Evolutionary conservation across 2,888 invertebrate genomes (phyloP), one percentile per base, ranked within the genome.

Genomic region (Drosophila borborema): DNA sequence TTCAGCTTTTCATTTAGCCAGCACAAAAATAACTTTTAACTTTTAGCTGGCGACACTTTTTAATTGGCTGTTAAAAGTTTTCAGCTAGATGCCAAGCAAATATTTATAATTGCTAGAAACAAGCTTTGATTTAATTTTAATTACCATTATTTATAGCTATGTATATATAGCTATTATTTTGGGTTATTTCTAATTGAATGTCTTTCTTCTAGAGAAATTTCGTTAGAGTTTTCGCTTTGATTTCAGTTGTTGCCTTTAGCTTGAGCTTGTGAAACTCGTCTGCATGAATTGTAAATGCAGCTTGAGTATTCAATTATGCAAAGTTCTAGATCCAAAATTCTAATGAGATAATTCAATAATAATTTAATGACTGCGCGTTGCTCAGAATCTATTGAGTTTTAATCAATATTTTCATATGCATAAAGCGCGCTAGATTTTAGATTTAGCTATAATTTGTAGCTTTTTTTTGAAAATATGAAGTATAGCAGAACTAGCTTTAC

Each of bases 1-100:
- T 63, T 36, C n/a, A 9, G 40, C 28, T 60, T 40, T 60, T 34
- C 49, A 41, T 18, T 49, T 18, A 61, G 12, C 3, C 10, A 2
- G n/a, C 8, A 31, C 16, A 40, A 14, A 49, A 34, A 38, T 14
- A 48, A 34, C 9, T 59, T 41, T 59, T 14, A 18, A 36, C 45
- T 45, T 41, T 41, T 41, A 12, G 1, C n/a, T 34, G 16, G 45
- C 20, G 45, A 34, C 34, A 36, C 18, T 34, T 58, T 58, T 36
- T 45, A 58, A 45, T 45, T 45, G 34, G 12, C 5, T 45, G 6
- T 58, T 20, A 14, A 34, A 55, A 28, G 28, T 20, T 20, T 20
- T 54, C 16, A 23, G 54, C 28, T 23, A 16, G 54, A 20, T 20
- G 40, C 7, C 28, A 40, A 40, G n/a, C n/a, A 40, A 40, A 55